phyloP scores from a whole-genome alignment of 1,140 invertebrate species.

The Steinernema khuongi region DNA sequence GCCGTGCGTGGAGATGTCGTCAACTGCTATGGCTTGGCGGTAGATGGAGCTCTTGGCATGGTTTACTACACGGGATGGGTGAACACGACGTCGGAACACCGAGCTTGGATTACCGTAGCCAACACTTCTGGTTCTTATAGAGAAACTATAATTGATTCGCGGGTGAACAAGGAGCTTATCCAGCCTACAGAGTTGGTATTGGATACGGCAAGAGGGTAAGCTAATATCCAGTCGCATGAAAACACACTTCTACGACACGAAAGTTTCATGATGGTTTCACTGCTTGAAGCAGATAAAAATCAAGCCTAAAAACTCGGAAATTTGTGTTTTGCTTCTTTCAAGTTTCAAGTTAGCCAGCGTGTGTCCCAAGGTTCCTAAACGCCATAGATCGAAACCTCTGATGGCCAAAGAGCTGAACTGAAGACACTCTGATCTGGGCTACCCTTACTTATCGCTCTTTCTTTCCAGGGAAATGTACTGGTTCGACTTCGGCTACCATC shows the following conservation, averaged over 20 bases:
- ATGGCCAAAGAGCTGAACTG: no score
- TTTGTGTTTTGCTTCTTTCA: no score
- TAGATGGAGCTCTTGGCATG: not conserved
- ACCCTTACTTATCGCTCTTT: no score
- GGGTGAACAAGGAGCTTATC: not conserved
- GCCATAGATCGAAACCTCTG: no score
- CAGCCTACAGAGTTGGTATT: not conserved
- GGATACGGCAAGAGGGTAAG: not conserved
- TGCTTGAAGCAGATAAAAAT: not conserved
- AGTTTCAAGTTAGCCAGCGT: no score
- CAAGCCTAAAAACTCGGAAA: not conserved
- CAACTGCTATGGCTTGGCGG: not conserved
- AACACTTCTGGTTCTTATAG: not conserved
- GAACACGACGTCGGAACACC: not conserved
- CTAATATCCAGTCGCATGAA: not conserved
- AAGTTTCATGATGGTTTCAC: not conserved
- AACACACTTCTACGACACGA: not conserved
- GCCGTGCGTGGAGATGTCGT: not conserved
- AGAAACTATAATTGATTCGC: not conserved
- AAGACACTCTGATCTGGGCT: no score
- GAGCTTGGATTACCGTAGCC: not conserved
- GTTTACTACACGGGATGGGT: not conserved
- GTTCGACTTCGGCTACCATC: not conserved
- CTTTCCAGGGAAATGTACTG: constrained; percentile 6
- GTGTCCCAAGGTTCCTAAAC: no score